Conservation (phyloP, 2,888 invertebrate genomes). For the Drosophila mercatorum region DNA sequence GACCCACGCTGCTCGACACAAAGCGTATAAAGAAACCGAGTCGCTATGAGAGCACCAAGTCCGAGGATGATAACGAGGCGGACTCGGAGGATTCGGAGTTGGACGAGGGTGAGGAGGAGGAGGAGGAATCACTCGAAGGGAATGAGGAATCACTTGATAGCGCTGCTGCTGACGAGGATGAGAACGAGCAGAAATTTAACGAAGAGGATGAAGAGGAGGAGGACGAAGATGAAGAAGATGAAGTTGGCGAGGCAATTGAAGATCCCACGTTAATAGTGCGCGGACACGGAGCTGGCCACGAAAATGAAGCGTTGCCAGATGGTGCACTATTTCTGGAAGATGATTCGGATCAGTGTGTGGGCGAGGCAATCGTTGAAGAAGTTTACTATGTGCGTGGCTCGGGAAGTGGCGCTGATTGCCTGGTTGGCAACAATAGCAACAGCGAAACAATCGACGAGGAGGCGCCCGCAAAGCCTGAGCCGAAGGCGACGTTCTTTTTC, state of each 20-base stretch:
- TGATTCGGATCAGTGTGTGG: conserved; percentile 81
- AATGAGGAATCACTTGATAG: conserved; percentile 81
- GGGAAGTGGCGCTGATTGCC: conserved; percentile 90
- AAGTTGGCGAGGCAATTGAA: conserved; percentile 88
- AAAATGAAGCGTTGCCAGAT: conserved; percentile 85
- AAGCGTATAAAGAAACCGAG: conserved; percentile 81
- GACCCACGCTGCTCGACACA: conserved; percentile 80
- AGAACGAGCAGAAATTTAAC: conserved; percentile 56
- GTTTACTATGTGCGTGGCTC: conserved; percentile 87
- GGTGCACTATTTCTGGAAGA: conserved; percentile 16
- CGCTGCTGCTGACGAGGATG: conserved; percentile 81
- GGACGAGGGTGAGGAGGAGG: conserved; percentile 69
- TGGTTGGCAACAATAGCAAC: conserved; percentile 88
- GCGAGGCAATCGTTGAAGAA: conserved; percentile 91
- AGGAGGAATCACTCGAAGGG: conserved; percentile 65
- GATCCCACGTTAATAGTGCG: conserved; percentile 90
- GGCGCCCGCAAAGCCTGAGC: conserved; percentile 84
- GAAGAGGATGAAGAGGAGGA: conserved; percentile 75
- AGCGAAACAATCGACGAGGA: conserved; percentile 48
- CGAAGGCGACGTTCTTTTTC: conserved; percentile 84
- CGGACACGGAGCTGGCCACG: conserved; percentile 89
- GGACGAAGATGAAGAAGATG: conserved; percentile 51
- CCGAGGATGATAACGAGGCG: conserved; percentile 76
- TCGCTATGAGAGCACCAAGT: conserved; percentile 81
- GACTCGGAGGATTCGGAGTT: conserved; percentile 66